Base-by-base conservation (phyloP, 2,888 invertebrate genomes). In the Agrotis segetum region DNA sequence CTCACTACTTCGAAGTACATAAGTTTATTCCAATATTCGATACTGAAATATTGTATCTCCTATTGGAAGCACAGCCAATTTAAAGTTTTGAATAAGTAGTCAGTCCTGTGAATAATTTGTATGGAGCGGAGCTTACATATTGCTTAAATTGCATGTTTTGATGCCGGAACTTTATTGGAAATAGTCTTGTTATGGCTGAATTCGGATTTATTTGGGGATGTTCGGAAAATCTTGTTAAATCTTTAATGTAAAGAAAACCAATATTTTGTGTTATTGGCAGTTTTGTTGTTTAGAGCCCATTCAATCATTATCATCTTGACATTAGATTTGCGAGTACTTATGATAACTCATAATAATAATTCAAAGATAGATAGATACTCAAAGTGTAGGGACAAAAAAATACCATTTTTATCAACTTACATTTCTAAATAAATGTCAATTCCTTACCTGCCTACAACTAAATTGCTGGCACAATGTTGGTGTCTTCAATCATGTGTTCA, bases 81-180 rank as follows among this genome's bases (percentile, higher is more conserved):
- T 82, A 84, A 82, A 82, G 71, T 83, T 84, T 74, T 84, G 84
- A 83, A 81, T 74, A 84, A 81, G 71, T 76, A 71, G 53, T 63
- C 24, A 46, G 73, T 69, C 73, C 59, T 58, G 50, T 73, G 76
- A 71, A 83, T 81, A 76, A 81, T 74, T 83, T 76, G 62, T 66
- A 29, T 61, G 50, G 40, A 74, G 44, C 19, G 52, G 60, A 60
- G 58, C 46, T 67, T 69, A 78, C 64, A 74, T 68, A 71, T 78
- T 72, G 74, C 66, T 66, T 67, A 65, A 58, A 80, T 71, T 74
- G 66, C 49, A 49, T 29, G 63, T 75, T 71, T 74, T 60, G 59
- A 52, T 73, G 24, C 40, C 0, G 13, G 13, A 61, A 72, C 34
- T 68, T 72, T 56, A 60, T 56, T 4, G 17, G 24, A 9, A 56